Evolutionary conservation across 1,140 invertebrate genomes (phyloP), one percentile per base, ranked within the genome.

Genomic region (Micrasema longulum): DNA sequence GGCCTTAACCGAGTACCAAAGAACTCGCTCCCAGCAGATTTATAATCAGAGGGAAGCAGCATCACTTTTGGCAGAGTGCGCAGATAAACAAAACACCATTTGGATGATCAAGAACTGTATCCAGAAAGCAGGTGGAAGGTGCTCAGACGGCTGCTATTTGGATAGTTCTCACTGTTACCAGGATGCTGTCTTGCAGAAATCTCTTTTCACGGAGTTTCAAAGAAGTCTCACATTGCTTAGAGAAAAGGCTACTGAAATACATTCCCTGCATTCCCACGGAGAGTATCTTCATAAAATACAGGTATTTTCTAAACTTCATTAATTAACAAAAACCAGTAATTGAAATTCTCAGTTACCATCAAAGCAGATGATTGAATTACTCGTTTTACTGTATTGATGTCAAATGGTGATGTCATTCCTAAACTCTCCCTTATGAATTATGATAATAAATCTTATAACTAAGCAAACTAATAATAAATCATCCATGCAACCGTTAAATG

Each of bases 251-350:
- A 69, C 67, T 0, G 74, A 76, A 50, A 63, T 64, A n/a, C 70
- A 76, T 68, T 72, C 74, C 7, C 14, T 70, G 18, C 47, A 73
- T 52, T 76, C 74, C 16, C 74, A 76, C 36, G 47, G 38, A 26
- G 71, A 76, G 48, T 35, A 68, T 55, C 57, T 68, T 11, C 41
- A 60, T 14, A 76, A 76, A 73, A 71, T 76, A 41, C 71, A 76
- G 71, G 74, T 76, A 72, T 23, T 43, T 57, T 55, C 22, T 55
- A 14, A 41, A 41, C 14, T 12, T 41, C n/a, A n/a, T n/a, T n/a
- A n/a, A n/a, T n/a, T n/a, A n/a, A n/a, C n/a, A n/a, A n/a, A n/a
- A n/a, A n/a, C n/a, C n/a, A n/a, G n/a, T n/a, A n/a, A n/a, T n/a
- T n/a, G n/a, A n/a, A n/a, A n/a, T n/a, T n/a, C n/a, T n/a, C n/a